These are phyloP conservation scores for Coenobita brevimanus DNA, from an alignment of 1,140 invertebrate genomes.

Conservation along the genomic window DNA sequence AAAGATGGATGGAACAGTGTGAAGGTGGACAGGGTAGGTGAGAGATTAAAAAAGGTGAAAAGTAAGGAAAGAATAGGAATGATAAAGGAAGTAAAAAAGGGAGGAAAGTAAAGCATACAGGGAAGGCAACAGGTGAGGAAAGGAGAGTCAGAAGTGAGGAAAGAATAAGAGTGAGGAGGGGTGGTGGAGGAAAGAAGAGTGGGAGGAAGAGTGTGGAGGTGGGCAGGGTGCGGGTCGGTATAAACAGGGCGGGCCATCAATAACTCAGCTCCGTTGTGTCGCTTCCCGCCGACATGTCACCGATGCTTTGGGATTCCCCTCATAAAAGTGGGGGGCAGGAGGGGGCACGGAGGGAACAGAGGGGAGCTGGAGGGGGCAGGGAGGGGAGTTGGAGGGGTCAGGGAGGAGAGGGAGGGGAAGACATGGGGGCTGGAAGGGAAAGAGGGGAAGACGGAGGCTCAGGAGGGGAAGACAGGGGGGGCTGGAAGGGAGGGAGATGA, in stretches of 20 bases:
- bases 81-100: neutral
- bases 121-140: neutral
- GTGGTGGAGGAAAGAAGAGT: neutral
- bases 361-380: neutral
- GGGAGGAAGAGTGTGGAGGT: neutral
- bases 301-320: conserved; percentile 32
- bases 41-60: too few relatives aligned
- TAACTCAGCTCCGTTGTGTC: conserved; percentile 26
- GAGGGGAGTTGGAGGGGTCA: too few relatives aligned
- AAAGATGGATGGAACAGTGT: neutral
- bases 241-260: conserved; percentile 34
- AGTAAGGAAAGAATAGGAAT: neutral
- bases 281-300: conserved; percentile 24
- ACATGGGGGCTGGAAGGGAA: too few relatives aligned
- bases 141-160: neutral
- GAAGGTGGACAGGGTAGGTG: too few relatives aligned
- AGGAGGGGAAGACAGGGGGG: too few relatives aligned
- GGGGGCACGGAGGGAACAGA: neutral
- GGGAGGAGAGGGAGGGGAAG: too few relatives aligned
- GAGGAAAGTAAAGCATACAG: neutral
- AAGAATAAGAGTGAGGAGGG: neutral
- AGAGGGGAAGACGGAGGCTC: too few relatives aligned
- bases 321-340: conserved; percentile 29
- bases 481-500: too few relatives aligned
- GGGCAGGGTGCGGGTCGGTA: neutral